Evolutionary conservation across 2,113 vertebrate species (phyloP).

Genomic region (Oncorhynchus kisutch): DNA sequence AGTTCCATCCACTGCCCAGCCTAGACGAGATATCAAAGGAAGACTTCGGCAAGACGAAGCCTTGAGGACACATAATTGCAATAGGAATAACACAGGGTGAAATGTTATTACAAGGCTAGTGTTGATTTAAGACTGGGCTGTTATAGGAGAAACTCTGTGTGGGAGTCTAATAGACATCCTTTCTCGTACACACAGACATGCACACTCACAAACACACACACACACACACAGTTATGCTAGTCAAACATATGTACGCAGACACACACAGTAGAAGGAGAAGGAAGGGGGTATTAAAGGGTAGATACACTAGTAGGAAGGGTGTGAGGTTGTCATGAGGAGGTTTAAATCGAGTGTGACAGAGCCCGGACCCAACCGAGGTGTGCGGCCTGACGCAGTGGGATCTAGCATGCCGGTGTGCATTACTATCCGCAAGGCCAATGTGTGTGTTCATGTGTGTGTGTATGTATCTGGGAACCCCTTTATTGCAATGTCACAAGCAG

Average conservation of each 20-base stretch:
- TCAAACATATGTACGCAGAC: conserved; percentile 12
- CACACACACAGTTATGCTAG: neutral
- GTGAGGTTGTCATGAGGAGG: conserved; percentile 41
- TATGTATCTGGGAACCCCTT: conserved; percentile 66
- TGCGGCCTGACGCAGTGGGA: conserved; percentile 63
- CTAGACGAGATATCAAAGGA: no score
- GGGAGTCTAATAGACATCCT: conserved; percentile 31
- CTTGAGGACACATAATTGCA: conserved; percentile 39
- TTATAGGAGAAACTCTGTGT: conserved; percentile 48
- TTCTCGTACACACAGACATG: neutral
- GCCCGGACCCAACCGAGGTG: conserved; percentile 58
- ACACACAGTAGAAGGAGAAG: conserved; percentile 17
- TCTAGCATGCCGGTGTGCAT: conserved; percentile 49
- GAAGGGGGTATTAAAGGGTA: neutral
- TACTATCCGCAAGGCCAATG: neutral
- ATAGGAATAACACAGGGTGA: conserved; percentile 61
- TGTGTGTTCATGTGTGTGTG: conserved; percentile 7
- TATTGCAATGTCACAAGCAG: conserved; percentile 84
- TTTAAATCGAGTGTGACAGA: conserved; percentile 67
- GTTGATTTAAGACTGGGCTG: conserved; percentile 50
- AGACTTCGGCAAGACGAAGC: neutral
- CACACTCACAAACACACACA: neutral
- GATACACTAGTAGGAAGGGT: conserved; percentile 28
- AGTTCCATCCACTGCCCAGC: no score
- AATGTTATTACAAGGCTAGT: conserved; percentile 57